Evolutionary conservation across 2,888 invertebrate species (phyloP).

Genomic region (Archaeoteleia sp.): DNA sequence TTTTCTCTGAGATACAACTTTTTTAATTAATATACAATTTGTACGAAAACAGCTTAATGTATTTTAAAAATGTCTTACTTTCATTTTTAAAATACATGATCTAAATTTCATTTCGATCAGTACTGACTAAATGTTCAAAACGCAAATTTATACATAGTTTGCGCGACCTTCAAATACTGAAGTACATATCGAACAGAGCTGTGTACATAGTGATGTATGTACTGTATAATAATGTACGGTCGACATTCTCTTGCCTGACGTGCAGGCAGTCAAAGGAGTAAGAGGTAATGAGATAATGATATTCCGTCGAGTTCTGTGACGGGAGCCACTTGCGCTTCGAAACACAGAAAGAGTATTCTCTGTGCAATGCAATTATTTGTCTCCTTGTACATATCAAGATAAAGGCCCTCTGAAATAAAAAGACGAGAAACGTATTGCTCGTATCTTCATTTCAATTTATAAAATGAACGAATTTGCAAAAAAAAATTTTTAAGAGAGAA

Average conservation of each 20-base stretch:
- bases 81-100: not conserved
- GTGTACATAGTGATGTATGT: not conserved
- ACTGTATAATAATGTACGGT: not conserved
- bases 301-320: not conserved
- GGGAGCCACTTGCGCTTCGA: not conserved
- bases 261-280: constrained; percentile 1
- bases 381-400: not conserved
- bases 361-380: constrained; percentile 4
- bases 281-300: constrained; percentile 1
- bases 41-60: too few relatives aligned
- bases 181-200: not conserved
- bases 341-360: not conserved
- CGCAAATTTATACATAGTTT: not conserved
- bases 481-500: too few relatives aligned
- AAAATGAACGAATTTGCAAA: too few relatives aligned
- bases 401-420: not conserved
- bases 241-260: constrained; percentile 1
- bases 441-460: too few relatives aligned
- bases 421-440: too few relatives aligned
- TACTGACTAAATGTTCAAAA: not conserved
- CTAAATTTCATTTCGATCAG: not conserved
- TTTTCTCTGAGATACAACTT: too few relatives aligned
- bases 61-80: too few relatives aligned
- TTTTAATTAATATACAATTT: too few relatives aligned
- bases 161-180: not conserved